These are phyloP conservation scores for Porphyrio hochstetteri DNA, from an alignment of 2,113 vertebrate genomes.

Conservation along the genomic window DNA sequence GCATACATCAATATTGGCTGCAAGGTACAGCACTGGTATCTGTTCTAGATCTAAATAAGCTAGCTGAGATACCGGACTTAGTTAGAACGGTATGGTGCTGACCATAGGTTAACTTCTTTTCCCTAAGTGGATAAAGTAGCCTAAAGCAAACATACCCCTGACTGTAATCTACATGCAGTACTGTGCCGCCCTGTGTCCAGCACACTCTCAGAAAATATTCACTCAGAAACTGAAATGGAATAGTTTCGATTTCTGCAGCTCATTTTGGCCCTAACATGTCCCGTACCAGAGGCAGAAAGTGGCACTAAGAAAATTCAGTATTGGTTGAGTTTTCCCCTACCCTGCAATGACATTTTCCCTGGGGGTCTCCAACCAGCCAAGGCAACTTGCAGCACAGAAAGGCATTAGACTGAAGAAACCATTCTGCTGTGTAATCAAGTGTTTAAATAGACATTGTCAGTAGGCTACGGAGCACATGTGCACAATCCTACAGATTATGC, in stretches of 20 bases:
- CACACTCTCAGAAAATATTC: neutral
- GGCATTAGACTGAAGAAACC: neutral
- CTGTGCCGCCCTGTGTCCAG: slow-evolving; percentile 21
- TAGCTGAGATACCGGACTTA: neutral
- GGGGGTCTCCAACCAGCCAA: neutral
- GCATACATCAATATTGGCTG: neutral
- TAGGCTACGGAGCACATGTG: neutral
- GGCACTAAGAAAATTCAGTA: neutral
- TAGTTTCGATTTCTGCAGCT: neutral
- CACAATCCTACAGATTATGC: neutral
- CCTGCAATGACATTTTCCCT: neutral
- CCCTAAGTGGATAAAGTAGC: neutral
- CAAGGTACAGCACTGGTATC: neutral
- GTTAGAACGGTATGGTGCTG: neutral
- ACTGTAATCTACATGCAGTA: neutral
- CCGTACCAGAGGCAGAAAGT: slow-evolving; percentile 3
- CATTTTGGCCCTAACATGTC: neutral
- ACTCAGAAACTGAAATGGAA: neutral
- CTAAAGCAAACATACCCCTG: slow-evolving; percentile 14
- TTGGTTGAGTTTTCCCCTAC: neutral
- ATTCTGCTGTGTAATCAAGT: neutral
- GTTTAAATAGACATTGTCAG: neutral
- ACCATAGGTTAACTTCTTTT: neutral
- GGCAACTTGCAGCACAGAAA: neutral
- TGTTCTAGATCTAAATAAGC: neutral